phyloP scores from a whole-genome alignment of 2,113 vertebrate genomes.

The Pheucticus melanocephalus region DNA sequence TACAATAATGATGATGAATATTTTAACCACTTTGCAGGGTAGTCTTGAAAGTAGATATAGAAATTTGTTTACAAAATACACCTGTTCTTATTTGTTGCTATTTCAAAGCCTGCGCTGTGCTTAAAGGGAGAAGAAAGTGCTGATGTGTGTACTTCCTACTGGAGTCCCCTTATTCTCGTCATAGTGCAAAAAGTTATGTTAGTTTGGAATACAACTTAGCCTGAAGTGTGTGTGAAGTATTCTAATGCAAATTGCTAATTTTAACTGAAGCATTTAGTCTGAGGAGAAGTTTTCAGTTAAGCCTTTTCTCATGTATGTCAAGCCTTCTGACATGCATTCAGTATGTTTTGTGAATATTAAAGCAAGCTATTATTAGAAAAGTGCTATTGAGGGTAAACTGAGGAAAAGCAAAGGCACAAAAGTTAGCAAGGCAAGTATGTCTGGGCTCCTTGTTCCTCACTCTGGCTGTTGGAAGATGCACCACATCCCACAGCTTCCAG shows the following conservation, averaged over 20 bases:
- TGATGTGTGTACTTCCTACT: background rate
- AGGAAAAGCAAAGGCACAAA: background rate
- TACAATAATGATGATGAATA: background rate
- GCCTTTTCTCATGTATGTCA: background rate
- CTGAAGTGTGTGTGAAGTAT: background rate
- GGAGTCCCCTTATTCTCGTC: background rate
- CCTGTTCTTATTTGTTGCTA: background rate
- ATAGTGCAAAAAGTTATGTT: background rate
- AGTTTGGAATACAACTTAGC: background rate
- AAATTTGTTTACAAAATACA: constrained; percentile 21
- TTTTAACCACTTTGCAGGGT: background rate
- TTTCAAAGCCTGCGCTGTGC: background rate
- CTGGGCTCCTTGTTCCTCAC: background rate
- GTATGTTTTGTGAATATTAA: background rate
- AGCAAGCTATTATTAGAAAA: background rate
- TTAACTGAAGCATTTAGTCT: background rate
- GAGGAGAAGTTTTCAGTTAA: background rate
- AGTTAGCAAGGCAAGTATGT: background rate
- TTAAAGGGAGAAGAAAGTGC: background rate
- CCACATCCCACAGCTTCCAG: background rate
- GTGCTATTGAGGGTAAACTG: background rate
- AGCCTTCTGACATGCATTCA: background rate
- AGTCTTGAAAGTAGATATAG: background rate
- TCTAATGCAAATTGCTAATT: background rate
- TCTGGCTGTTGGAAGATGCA: background rate